Conservation (phyloP, 2,113 vertebrate genomes). For the Pituophis catenifer region DNA sequence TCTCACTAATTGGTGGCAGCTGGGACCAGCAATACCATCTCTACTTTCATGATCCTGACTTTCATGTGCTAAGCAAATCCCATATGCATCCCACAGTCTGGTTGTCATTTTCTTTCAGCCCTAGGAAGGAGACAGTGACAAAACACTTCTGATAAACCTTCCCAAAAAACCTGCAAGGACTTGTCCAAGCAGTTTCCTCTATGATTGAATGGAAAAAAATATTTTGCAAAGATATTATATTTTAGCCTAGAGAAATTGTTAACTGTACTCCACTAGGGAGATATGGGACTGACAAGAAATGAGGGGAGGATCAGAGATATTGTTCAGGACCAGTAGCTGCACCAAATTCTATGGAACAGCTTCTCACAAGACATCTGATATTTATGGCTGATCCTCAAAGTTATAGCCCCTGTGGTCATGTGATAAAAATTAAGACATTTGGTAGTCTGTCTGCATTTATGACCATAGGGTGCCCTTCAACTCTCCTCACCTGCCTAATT, state of each 20-base stretch:
- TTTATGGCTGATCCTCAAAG: background rate
- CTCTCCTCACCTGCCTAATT: background rate
- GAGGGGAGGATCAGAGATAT: background rate
- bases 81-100: background rate
- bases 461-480: background rate
- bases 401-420: background rate
- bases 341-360: background rate
- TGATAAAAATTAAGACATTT: background rate
- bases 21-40: background rate
- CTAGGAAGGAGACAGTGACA: background rate
- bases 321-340: background rate
- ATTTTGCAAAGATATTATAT: background rate
- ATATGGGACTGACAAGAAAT: background rate
- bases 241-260: background rate
- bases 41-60: background rate
- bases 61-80: background rate
- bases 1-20: background rate
- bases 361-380: background rate
- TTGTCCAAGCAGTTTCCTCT: background rate
- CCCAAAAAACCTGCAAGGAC: background rate
- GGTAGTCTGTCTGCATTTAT: background rate
- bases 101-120: background rate
- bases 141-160: background rate
- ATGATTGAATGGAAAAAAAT: background rate
- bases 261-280: background rate